phyloP scores from a whole-genome alignment of 2,113 vertebrate species.

The Lepisosteus oculatus region DNA sequence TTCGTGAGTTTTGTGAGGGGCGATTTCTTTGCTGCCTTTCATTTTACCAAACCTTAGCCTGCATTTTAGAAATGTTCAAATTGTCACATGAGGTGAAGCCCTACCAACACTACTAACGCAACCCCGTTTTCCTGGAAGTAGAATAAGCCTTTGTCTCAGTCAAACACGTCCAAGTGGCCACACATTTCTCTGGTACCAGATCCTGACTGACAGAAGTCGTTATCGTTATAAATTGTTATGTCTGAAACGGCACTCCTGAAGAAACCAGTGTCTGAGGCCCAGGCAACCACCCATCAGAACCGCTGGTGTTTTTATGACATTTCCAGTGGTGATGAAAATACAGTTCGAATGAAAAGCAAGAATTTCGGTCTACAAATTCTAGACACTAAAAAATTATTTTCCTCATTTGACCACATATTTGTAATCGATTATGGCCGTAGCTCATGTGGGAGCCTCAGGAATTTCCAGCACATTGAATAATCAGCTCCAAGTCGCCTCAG shows the following conservation, averaged over 20 bases:
- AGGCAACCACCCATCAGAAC: conserved; percentile 38
- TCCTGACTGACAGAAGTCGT: conserved; percentile 17
- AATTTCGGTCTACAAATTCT: conserved; percentile 10
- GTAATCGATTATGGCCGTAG: conserved; percentile 42
- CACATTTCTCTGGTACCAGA: not conserved
- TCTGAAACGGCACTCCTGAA: conserved; percentile 22
- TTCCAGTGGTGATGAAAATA: conserved; percentile 17
- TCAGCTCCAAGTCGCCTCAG: conserved; percentile 14
- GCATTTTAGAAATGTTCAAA: too few species aligned
- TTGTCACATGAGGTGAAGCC: too few species aligned
- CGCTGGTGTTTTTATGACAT: conserved; percentile 20
- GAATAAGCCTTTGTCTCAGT: too few species aligned
- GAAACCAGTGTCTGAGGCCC: conserved; percentile 33
- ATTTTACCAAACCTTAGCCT: too few species aligned
- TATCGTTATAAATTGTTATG: conserved; percentile 21
- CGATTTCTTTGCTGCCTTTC: too few species aligned
- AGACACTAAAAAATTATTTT: conserved; percentile 20
- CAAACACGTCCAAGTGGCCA: too few species aligned
- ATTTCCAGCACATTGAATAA: conserved; percentile 29
- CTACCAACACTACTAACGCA: too few species aligned
- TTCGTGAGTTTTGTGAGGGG: too few species aligned
- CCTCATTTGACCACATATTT: conserved; percentile 32
- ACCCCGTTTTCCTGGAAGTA: too few species aligned
- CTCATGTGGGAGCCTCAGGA: not conserved
- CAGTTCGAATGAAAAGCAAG: conserved; percentile 5